Conservation (phyloP, 2,797 vertebrate species). For the Sparus aurata region DNA sequence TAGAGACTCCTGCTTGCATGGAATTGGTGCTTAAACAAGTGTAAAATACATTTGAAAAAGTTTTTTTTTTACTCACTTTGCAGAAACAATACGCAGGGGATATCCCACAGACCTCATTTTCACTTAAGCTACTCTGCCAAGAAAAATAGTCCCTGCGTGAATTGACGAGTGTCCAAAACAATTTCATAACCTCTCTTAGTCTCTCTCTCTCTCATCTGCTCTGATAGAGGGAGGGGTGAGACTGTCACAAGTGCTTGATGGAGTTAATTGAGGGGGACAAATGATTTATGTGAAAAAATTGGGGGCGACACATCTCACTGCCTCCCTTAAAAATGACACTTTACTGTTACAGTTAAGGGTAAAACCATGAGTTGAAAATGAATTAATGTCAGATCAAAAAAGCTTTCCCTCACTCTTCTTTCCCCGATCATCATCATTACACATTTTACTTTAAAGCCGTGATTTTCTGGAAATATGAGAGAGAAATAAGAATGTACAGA, state of each 20-base stretch:
- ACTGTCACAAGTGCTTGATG: slow-evolving; percentile 23
- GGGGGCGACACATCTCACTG: slow-evolving; percentile 50
- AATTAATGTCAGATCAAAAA: background rate
- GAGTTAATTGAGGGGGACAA: slow-evolving; percentile 40
- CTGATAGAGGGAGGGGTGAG: background rate
- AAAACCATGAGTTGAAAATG: background rate
- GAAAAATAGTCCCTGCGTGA: background rate
- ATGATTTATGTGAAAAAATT: slow-evolving; percentile 67
- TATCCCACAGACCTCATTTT: background rate
- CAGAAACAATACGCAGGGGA: background rate
- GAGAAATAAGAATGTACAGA: too few relatives aligned
- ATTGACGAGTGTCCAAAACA: background rate
- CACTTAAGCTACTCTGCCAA: background rate
- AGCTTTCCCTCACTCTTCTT: background rate
- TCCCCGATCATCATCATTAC: background rate
- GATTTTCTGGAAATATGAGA: background rate
- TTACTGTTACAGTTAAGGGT: slow-evolving; percentile 15
- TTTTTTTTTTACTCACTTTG: background rate
- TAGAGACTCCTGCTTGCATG: background rate
- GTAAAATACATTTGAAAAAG: background rate
- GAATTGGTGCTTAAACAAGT: background rate
- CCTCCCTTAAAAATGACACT: slow-evolving; percentile 49
- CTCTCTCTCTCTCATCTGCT: background rate
- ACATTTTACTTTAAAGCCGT: background rate
- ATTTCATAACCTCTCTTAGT: background rate